These are phyloP conservation scores for Prionace glauca DNA, from an alignment of 2,797 vertebrate species.

Conservation along the genomic window DNA sequence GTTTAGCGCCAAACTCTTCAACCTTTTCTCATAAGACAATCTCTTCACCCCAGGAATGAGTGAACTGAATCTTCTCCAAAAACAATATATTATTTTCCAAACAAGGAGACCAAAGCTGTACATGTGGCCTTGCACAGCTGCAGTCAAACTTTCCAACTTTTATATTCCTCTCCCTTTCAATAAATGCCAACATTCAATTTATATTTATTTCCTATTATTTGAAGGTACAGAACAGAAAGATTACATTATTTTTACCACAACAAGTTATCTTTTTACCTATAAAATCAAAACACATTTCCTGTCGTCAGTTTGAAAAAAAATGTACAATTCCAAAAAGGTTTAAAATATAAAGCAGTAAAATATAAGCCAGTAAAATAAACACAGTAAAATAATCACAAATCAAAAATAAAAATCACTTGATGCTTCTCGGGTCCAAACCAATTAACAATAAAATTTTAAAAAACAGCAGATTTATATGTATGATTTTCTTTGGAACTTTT, in stretches of 20 bases:
- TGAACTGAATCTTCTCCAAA: too few species aligned
- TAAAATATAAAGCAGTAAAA: background rate
- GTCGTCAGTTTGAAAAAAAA: background rate
- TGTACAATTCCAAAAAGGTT: background rate
- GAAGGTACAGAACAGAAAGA: background rate
- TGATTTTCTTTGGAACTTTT: background rate
- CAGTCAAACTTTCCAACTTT: too few species aligned
- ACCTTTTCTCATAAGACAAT: too few species aligned
- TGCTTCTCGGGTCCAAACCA: background rate
- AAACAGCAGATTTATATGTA: background rate
- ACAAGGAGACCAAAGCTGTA: too few species aligned
- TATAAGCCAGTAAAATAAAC: background rate
- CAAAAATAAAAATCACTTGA: background rate
- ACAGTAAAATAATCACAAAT: background rate
- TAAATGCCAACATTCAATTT: too few species aligned
- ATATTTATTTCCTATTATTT: background rate
- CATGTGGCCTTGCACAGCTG: too few species aligned
- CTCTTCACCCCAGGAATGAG: too few species aligned
- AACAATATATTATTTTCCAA: too few species aligned
- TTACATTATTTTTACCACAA: background rate
- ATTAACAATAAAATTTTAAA: background rate
- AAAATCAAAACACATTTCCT: background rate
- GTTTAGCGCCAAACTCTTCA: too few species aligned
- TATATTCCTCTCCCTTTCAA: too few species aligned
- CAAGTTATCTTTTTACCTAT: background rate